A percentile compares a stretch with the other conserved stretches of the same genome.
These are phyloP conservation scores for Taurulus bubalis DNA, from an alignment of 2,113 vertebrate genomes.

Conservation along the genomic window DNA sequence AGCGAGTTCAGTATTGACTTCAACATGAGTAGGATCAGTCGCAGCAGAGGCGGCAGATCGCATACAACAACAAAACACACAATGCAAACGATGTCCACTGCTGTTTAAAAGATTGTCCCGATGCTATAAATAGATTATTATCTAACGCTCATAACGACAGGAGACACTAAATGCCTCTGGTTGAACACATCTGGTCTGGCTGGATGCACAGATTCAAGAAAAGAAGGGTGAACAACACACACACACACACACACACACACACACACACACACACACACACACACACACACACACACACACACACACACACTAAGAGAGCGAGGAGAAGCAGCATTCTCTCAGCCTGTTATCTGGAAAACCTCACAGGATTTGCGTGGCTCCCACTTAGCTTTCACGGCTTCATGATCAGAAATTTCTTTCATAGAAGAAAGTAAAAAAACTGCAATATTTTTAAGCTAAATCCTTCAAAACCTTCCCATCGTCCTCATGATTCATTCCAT, in stretches of 20 bases:
- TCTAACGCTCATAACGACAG: neutral
- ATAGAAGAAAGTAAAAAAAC: neutral
- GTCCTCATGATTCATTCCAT: neutral
- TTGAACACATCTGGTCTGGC: slow-evolving; percentile 1
- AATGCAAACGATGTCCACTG: slow-evolving; percentile 1
- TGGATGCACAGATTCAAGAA: slow-evolving; percentile 12
- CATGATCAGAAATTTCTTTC: neutral
- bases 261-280: neutral
- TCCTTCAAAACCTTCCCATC: neutral
- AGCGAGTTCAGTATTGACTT: slow-evolving; percentile 11
- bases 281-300: neutral
- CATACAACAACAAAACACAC: neutral
- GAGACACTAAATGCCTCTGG: neutral
- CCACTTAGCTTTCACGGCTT: neutral
- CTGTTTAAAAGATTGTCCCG: neutral
- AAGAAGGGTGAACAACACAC: neutral
- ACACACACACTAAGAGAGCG: neutral
- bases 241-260: neutral
- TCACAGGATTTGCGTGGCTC: neutral
- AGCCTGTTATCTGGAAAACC: slow-evolving; percentile 1
- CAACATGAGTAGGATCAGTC: slow-evolving; percentile 8
- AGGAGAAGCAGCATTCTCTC: slow-evolving; percentile 7
- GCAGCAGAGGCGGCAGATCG: neutral
- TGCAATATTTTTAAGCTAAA: too few species aligned
- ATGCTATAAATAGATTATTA: neutral